These are phyloP conservation scores for Florisuga fusca DNA, from an alignment of 2,797 vertebrate species.

Conservation along the genomic window DNA sequence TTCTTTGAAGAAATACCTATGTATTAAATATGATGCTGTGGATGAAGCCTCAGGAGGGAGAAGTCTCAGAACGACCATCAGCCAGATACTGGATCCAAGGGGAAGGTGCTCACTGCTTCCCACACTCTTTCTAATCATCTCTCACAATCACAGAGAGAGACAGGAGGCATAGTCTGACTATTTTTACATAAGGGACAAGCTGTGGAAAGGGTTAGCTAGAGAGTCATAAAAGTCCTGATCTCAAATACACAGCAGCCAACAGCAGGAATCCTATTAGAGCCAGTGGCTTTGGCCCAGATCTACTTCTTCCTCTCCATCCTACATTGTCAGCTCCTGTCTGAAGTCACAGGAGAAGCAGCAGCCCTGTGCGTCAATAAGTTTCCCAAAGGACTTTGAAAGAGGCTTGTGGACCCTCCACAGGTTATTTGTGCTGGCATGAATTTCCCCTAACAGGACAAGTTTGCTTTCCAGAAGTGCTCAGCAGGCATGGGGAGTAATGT, in stretches of 20 bases:
- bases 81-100: rapidly evolving
- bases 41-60: not conserved
- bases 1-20: not conserved
- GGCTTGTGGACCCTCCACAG: not conserved
- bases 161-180: not conserved
- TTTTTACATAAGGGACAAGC: not conserved
- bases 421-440: not conserved
- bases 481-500: not conserved
- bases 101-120: not conserved
- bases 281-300: not conserved
- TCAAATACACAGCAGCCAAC: not conserved
- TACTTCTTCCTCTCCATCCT: rapidly evolving
- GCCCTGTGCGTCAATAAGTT: not conserved
- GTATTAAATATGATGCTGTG: not conserved
- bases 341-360: not conserved
- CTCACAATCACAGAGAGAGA: not conserved
- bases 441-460: not conserved
- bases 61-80: not conserved
- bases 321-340: not conserved
- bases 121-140: not conserved
- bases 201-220: not conserved
- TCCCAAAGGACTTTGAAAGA: not conserved
- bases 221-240: not conserved
- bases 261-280: not conserved
- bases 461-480: not conserved